Evolutionary conservation across 2,797 vertebrate species (phyloP), one percentile per base, ranked within the genome.

Genomic region (Bufotes viridis): DNA sequence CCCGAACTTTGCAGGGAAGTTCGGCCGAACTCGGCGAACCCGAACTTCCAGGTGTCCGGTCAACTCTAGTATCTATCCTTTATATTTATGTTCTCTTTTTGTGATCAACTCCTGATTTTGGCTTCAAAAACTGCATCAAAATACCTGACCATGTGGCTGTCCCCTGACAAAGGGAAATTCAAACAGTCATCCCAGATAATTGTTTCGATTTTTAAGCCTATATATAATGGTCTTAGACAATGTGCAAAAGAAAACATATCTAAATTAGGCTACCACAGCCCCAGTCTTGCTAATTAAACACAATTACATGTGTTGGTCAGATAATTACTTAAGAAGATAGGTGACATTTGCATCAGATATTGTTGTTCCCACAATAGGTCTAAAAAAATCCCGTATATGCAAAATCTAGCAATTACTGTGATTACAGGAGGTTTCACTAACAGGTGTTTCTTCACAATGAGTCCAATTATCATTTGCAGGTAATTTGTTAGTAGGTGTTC

Each of bases 401-500:
- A 24, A 67, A 67, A 26, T 67, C 49, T 53, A 76, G 42, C 24
- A 61, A 60, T 49, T 84, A 60, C 13, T 60, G 5, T 17, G 13
- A 34, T 74, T 60, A 60, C 29, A 8, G 55, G 3, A 42, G 57
- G 69, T 61, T 75, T 84, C 26, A 58, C 65, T 72, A 82, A 49
- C 70, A 75, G 29, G 51, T 85, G 83, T 85, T 85, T 42, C 29
- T 75, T 75, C 55, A 34, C 70, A 60, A 60, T 58, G 82, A 84
- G 29, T 60, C 14, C 69, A 75, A 72, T 85, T 85, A 49, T 76
- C 49, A 72, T 72, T 58, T 20, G n/a, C 53, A 58, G 29, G 69
- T 74, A 58, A 74, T 58, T 83, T 24, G 29, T 83, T 84, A 74
- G 15, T 60, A 72, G 51, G 82, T 58, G 53, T 74, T 83, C 22